phyloP scores from a whole-genome alignment of 2,797 vertebrate species.

The Sebastes taczanowskii region DNA sequence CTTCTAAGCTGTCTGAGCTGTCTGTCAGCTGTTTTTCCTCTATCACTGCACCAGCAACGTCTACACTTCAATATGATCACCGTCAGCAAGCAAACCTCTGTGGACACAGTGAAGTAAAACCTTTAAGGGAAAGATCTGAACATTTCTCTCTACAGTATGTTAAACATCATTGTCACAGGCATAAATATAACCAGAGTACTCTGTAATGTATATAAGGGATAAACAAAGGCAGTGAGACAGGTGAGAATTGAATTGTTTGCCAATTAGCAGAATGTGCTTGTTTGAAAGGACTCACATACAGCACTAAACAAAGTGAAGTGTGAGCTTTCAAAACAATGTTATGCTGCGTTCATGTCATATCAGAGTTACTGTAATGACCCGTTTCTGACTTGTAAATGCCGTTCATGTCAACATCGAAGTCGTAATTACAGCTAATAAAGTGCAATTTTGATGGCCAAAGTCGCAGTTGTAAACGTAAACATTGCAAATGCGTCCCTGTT shows the following conservation, averaged over 20 bases:
- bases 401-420: background rate
- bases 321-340: slow-evolving; percentile 10
- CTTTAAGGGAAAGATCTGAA: slow-evolving; percentile 21
- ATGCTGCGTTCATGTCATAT: background rate
- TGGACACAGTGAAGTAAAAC: slow-evolving; percentile 3
- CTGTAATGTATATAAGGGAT: background rate
- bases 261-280: background rate
- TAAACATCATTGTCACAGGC: background rate
- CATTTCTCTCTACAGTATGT: slow-evolving; percentile 21
- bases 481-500: background rate
- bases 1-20: slow-evolving; percentile 26
- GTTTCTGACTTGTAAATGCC: background rate
- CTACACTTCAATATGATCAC: slow-evolving; percentile 21
- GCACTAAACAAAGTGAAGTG: background rate
- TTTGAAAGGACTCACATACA: background rate
- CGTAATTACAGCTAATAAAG: background rate
- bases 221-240: background rate
- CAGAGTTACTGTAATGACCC: background rate
- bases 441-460: background rate
- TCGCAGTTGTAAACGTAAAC: background rate
- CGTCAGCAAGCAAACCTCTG: slow-evolving; percentile 19
- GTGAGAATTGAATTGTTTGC: background rate
- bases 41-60: background rate
- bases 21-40: slow-evolving; percentile 31
- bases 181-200: background rate